Evolutionary conservation across 2,113 vertebrate genomes (phyloP), one percentile per base, ranked within the genome.

Genomic region (Pelecanus crispus): DNA sequence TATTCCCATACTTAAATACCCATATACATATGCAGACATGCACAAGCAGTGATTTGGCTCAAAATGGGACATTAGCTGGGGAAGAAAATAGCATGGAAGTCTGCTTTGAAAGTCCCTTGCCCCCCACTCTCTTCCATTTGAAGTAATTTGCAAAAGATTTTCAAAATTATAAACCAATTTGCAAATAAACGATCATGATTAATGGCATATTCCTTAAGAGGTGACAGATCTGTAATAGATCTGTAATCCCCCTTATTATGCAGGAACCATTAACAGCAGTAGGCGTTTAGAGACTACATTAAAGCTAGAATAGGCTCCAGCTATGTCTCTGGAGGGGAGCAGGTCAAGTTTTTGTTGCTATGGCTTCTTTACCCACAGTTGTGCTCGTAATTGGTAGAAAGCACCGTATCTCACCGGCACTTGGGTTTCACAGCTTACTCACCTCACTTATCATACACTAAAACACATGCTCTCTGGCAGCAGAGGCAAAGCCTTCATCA

Each of bases 81-180:
- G 32, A 80, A 47, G 21, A 3, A 90, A 94, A 79, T 78, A 94
- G 53, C 32, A 44, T 34, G 38, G 68, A 82, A 80, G 26, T 44
- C 53, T 85, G n/a, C 78, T 90, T 82, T 87, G 66, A 47, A 91
- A 86, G 74, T 45, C 84, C 55, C 66, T 94, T 91, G 53, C 70
- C 78, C 91, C 83, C 89, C 59, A 78, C 66, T 50, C 63, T 34
- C 56, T 77, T 77, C 81, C 90, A 95, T 90, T 97, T 91, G 85
- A 95, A 92, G 74, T 70, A 88, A 94, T 96, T 95, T 97, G 83
- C 74, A 88, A 85, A 94, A 93, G 81, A 95, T 94, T 95, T 95
- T 88, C 62, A 95, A 92, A 97, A 96, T 97, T 91, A 96, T 90
- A 97, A 97, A 91, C 81, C 89, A 96, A 96, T 95, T 97, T 96